phyloP scores from a whole-genome alignment of 1,140 invertebrate species.

The Frieseomelitta varia region DNA sequence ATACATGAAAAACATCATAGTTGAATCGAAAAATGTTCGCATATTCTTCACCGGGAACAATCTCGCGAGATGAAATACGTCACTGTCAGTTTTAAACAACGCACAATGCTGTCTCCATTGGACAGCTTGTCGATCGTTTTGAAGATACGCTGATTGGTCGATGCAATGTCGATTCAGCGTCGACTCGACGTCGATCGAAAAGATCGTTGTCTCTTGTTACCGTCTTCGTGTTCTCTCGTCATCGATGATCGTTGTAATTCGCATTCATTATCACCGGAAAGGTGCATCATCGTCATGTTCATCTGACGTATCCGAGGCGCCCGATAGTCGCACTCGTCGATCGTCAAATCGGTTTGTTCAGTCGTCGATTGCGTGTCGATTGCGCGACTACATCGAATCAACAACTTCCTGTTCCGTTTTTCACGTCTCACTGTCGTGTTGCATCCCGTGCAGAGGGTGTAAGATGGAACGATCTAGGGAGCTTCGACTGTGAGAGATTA shows the following conservation, averaged over 20 bases:
- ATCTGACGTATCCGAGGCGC: background rate
- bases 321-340: background rate
- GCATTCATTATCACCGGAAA: background rate
- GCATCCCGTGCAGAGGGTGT: background rate
- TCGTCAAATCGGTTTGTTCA: constrained; percentile 14
- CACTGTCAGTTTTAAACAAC: constrained; percentile 21
- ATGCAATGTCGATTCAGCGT: background rate
- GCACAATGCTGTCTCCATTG: constrained; percentile 20
- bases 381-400: background rate
- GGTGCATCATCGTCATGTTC: background rate
- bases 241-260: background rate
- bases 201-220: background rate
- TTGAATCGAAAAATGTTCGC: background rate
- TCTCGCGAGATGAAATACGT: background rate
- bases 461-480: background rate
- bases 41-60: background rate
- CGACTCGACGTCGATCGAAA: background rate
- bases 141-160: background rate
- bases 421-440: constrained; percentile 23
- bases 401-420: background rate
- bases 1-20: background rate
- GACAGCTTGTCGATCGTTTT: constrained; percentile 1
- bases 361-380: background rate
- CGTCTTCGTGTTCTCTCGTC: background rate
- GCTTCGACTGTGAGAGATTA: background rate